Evolutionary conservation across 2,113 vertebrate species (phyloP).

Genomic region (Passerina amoena): DNA sequence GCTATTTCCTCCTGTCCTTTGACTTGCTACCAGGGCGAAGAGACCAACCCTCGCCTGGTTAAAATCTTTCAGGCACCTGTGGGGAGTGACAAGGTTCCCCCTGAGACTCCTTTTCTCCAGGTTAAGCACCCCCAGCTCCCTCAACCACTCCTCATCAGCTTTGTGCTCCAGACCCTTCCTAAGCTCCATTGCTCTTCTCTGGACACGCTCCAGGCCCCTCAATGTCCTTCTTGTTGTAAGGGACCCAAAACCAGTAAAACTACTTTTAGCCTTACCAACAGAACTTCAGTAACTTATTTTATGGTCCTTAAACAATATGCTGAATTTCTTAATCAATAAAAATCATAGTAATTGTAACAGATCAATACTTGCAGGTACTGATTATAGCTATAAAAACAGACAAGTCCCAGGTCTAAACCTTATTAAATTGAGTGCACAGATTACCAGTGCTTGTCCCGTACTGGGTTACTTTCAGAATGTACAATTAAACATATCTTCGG

Average conservation of each 20-base stretch:
- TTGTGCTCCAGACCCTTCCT: neutral
- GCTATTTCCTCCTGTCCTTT: neutral
- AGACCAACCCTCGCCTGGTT: neutral
- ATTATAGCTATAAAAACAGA: neutral
- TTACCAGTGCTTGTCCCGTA: neutral
- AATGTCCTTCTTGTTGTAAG: neutral
- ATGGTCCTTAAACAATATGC: neutral
- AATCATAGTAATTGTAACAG: neutral
- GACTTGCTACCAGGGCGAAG: neutral
- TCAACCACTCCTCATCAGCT: fast-evolving
- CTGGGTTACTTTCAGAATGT: neutral
- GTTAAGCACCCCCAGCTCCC: fast-evolving
- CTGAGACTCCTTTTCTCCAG: neutral
- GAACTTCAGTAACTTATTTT: neutral
- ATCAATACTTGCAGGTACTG: neutral
- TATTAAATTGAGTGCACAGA: neutral
- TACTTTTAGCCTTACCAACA: neutral
- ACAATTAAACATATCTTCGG: neutral
- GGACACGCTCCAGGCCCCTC: fast-evolving
- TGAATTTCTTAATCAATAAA: neutral
- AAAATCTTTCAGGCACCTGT: neutral
- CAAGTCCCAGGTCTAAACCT: neutral
- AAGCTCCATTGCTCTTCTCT: fast-evolving
- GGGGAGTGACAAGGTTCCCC: neutral
- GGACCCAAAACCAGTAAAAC: neutral